These are phyloP conservation scores for Sebastes jordani DNA, from an alignment of 2,797 vertebrate species.

Conservation along the genomic window DNA sequence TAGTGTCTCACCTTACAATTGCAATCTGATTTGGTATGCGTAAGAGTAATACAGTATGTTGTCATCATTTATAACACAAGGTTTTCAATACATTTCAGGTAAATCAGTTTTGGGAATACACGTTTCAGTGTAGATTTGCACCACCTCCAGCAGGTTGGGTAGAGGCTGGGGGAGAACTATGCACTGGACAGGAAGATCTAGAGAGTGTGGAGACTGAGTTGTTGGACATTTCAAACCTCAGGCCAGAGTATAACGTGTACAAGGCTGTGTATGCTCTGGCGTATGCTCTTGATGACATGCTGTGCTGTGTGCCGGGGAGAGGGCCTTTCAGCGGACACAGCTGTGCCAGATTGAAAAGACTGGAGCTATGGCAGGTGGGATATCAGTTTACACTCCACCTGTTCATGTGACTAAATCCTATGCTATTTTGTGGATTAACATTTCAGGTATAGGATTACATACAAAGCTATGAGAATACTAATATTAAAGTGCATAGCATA, in stretches of 20 bases:
- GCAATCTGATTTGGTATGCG: no score
- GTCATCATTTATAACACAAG: not conserved
- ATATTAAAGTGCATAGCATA: not conserved
- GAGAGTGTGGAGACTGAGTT: conserved; percentile 23
- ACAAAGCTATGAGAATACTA: not conserved
- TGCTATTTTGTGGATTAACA: not conserved
- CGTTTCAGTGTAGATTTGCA: conserved; percentile 55
- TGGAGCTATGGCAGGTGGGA: conserved; percentile 79
- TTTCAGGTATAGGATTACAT: not conserved
- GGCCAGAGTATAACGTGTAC: conserved; percentile 54
- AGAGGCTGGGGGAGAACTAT: conserved; percentile 28
- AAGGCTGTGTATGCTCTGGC: conserved; percentile 76
- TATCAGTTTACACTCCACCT: not conserved
- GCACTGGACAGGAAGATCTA: conserved; percentile 53
- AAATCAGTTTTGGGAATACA: conserved; percentile 59
- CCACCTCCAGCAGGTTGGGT: not conserved
- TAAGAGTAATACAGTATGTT: not conserved
- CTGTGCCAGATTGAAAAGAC: conserved; percentile 57
- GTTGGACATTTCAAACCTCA: conserved; percentile 59
- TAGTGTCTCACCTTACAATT: no score
- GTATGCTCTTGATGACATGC: conserved; percentile 64
- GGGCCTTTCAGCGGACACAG: conserved; percentile 63
- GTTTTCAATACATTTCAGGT: conserved; percentile 6
- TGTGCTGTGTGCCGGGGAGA: conserved; percentile 58
- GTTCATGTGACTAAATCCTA: not conserved